These are phyloP conservation scores for Dichetophora obliterata DNA, from an alignment of 2,888 invertebrate genomes.

Conservation along the genomic window DNA sequence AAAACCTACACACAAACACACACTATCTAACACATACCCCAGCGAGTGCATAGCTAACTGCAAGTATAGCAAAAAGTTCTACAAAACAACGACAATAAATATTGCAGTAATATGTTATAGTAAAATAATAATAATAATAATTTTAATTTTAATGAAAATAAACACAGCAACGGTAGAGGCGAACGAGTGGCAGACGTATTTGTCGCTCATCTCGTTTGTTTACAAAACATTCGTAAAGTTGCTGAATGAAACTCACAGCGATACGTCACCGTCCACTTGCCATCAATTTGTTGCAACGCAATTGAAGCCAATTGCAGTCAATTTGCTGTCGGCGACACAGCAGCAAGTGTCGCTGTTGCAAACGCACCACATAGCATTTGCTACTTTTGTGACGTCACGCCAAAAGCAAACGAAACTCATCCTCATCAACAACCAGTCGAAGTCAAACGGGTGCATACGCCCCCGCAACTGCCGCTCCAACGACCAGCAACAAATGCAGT, in stretches of 20 bases:
- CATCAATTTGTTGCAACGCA: constrained; percentile 1
- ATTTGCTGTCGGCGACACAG: constrained; percentile 20
- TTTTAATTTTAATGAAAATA: constrained; percentile 14
- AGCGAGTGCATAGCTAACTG: too few relatives aligned
- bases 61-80: too few relatives aligned
- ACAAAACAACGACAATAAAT: too few relatives aligned
- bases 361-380: constrained; percentile 1
- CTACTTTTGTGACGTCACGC: constrained; percentile 6
- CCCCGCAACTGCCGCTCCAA: background rate
- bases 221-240: constrained; percentile 5
- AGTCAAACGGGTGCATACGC: background rate
- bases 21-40: too few relatives aligned
- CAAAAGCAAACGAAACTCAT: background rate
- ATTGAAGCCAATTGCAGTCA: constrained; percentile 25
- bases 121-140: constrained; percentile 5
- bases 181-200: too few relatives aligned
- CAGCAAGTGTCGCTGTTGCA: constrained; percentile 13
- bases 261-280: background rate
- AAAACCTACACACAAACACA: too few relatives aligned
- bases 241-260: background rate
- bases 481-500: constrained; percentile 9
- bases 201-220: constrained; percentile 11
- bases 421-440: background rate
- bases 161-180: background rate
- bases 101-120: background rate